Evolutionary conservation across 2,888 invertebrate genomes (phyloP).

Genomic region (Aspidapion aeneum): DNA sequence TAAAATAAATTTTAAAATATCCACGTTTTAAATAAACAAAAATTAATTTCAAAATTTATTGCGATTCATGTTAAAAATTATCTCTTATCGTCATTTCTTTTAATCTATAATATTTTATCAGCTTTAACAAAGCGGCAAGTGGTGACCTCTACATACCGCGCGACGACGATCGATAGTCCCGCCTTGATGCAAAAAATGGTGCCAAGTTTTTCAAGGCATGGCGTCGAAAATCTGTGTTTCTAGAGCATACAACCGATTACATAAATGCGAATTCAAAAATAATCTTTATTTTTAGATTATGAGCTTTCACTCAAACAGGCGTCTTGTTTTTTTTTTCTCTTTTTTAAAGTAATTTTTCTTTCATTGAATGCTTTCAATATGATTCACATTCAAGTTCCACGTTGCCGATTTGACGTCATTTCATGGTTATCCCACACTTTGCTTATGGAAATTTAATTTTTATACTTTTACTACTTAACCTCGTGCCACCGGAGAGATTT

Average conservation of each 20-base stretch:
- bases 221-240: slow-evolving; percentile 6
- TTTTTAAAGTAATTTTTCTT: not conserved
- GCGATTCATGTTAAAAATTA: too few relatives aligned
- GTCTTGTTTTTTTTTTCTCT: not conserved
- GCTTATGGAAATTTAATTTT: too few relatives aligned
- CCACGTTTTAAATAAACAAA: too few relatives aligned
- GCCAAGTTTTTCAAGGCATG: slow-evolving; percentile 17
- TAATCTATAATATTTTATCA: not conserved
- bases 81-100: not conserved
- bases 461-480: too few relatives aligned
- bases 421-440: too few relatives aligned
- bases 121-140: not conserved
- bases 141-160: not conserved
- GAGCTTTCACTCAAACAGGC: not conserved
- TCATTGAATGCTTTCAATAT: not conserved
- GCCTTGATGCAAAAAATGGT: slow-evolving; percentile 9
- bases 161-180: not conserved
- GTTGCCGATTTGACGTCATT: not conserved
- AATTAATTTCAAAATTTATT: too few relatives aligned
- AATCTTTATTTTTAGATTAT: not conserved
- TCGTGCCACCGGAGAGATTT: too few relatives aligned
- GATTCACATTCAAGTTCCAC: not conserved
- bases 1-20: too few relatives aligned
- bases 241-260: slow-evolving; percentile 1
- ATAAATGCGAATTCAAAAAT: not conserved